These are phyloP conservation scores for Morone chrysops DNA, from an alignment of 2,113 vertebrate genomes.

Conservation along the genomic window DNA sequence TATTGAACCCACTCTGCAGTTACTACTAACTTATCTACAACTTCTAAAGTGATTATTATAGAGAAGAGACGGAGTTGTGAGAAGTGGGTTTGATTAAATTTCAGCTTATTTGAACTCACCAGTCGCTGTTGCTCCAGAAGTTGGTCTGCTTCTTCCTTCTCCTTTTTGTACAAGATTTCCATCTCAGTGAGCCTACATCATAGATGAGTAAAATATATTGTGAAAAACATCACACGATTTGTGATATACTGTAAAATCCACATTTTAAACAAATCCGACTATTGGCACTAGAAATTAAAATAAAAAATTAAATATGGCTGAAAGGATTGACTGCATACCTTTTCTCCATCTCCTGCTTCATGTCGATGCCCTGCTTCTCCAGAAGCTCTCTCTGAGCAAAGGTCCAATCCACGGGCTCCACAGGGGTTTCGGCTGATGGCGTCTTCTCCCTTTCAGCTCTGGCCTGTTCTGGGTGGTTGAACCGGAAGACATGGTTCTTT, in stretches of 20 bases:
- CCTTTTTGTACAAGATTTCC: conserved; percentile 99
- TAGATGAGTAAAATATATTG: conserved; percentile 30
- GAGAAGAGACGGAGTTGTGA: conserved; percentile 26
- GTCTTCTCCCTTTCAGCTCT: conserved; percentile 98
- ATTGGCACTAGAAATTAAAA: no score
- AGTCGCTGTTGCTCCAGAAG: conserved; percentile 98
- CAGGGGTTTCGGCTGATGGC: conserved; percentile 96
- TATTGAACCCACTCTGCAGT: conserved; percentile 33
- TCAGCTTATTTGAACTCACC: conserved; percentile 84
- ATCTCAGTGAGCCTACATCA: conserved; percentile 94
- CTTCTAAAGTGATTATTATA: not conserved
- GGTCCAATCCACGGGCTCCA: conserved; percentile 98
- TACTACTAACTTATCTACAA: conserved; percentile 14
- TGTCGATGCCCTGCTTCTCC: conserved; percentile 99
- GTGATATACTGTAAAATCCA: not conserved
- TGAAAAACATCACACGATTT: conserved; percentile 7
- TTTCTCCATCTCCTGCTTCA: conserved; percentile 99
- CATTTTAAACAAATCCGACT: not conserved
- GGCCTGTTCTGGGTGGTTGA: conserved; percentile 98
- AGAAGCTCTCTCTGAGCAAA: conserved; percentile 98
- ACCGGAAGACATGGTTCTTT: conserved; percentile 98
- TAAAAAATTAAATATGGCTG: not conserved
- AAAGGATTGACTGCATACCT: conserved; percentile 79
- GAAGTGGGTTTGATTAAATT: conserved; percentile 32
- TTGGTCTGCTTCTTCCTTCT: conserved; percentile 98